Evolutionary conservation across 2,888 invertebrate genomes (phyloP).

Genomic region (Lasioglossum morio): DNA sequence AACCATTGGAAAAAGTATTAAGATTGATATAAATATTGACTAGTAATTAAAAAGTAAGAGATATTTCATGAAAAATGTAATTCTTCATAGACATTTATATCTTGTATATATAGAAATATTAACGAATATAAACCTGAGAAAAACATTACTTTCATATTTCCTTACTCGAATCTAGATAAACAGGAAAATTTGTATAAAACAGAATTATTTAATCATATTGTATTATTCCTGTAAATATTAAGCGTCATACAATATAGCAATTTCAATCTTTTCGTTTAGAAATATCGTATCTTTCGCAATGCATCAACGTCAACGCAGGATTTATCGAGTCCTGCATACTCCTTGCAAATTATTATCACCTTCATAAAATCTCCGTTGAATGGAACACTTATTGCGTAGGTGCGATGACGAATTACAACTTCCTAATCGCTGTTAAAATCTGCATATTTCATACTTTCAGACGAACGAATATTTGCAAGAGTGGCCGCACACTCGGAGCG

Average conservation of each 20-base stretch:
- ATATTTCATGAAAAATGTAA: too few species aligned
- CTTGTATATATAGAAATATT: too few species aligned
- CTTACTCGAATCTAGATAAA: not conserved
- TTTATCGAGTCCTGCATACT: conserved; percentile 52
- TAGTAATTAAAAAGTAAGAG: too few species aligned
- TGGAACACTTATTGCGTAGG: conserved; percentile 58
- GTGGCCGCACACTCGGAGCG: conserved; percentile 2
- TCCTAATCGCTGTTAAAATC: conserved; percentile 57
- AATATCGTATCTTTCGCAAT: conserved; percentile 31
- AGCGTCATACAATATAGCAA: not conserved
- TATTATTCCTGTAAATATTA: not conserved
- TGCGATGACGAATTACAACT: conserved; percentile 60
- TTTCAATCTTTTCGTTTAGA: conserved; percentile 7
- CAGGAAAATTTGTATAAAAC: not conserved
- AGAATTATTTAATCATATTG: not conserved
- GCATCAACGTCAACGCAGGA: conserved; percentile 49
- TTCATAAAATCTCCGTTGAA: conserved; percentile 48
- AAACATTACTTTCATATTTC: too few species aligned
- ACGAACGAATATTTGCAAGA: conserved; percentile 17
- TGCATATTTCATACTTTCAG: conserved; percentile 36
- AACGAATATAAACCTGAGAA: too few species aligned
- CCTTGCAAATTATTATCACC: conserved; percentile 54
- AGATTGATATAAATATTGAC: too few species aligned
- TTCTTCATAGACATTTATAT: too few species aligned
- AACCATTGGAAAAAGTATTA: too few species aligned